Evolutionary conservation across 2,113 vertebrate species (phyloP), one percentile per base, ranked within the genome.

Genomic region (Aegithalos caudatus): DNA sequence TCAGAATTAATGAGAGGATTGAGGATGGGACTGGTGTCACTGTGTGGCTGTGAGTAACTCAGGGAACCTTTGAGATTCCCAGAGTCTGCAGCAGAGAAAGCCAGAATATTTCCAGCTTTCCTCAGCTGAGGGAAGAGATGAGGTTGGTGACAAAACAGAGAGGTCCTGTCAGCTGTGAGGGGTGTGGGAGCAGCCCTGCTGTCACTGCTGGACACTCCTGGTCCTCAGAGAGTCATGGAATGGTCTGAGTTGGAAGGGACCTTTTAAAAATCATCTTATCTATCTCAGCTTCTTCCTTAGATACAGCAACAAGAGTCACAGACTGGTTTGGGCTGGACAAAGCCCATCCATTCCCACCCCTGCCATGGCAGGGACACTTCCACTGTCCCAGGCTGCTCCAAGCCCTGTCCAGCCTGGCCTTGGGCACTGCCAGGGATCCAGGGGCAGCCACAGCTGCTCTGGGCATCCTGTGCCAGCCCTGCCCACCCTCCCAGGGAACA

Each of bases 401-500:
- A 51, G 18, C 53, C 37, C 45, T 3, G 1, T 25, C 48, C 66
- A 65, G 0, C 44, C 86, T 65, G 77, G 27, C 67, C 35, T 57
- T 9, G 58, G 44, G 0, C 44, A 58, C 58, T 72, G 0, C 33
- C 86, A 81, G 77, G 67, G 86, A 37, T 66, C 33, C 54, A 61
- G 67, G 37, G 51, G 14, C 67, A 58, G 76, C 76, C 74, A 4
- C 65, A 64, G 57, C 66, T 71, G 6, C 74, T 71, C 85, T 88
- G 85, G 25, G n/a, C 20, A 56, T 6, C 10, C 48, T 54, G n/a
- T 47, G n/a, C 73, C 64, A 70, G 73, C 7, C 19, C 84, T 54
- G 0, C 7, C 27, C 40, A 33, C 12, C 54, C 62, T 45, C 4
- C 0, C 47, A 47, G 40, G 5, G 8, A 25, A 3, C 0, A 56